Evolutionary conservation across 2,888 invertebrate genomes (phyloP).

Genomic region (Lasioglossum malachurum): DNA sequence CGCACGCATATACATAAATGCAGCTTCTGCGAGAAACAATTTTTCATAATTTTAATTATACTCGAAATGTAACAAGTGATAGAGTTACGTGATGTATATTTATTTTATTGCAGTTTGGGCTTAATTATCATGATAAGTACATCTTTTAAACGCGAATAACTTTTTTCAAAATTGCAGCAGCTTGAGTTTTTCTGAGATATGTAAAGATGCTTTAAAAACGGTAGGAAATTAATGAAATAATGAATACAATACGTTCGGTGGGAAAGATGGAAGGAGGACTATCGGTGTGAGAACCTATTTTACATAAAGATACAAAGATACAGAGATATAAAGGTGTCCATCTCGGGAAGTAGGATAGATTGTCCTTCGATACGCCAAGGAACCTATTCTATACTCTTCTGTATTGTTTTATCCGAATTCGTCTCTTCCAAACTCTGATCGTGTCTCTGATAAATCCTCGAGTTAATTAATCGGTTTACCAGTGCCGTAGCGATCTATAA

Average conservation of each 20-base stretch:
- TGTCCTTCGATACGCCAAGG: neutral
- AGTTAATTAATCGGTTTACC: slow-evolving; percentile 59
- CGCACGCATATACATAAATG: too few species aligned
- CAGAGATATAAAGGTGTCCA: neutral
- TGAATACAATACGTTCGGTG: neutral
- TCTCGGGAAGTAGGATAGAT: slow-evolving; percentile 8
- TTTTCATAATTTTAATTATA: too few species aligned
- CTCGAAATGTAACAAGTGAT: too few species aligned
- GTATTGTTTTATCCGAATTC: slow-evolving; percentile 23
- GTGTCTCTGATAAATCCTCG: slow-evolving; percentile 30
- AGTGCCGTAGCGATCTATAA: neutral
- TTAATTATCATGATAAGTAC: too few species aligned
- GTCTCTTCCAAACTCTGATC: slow-evolving; percentile 7
- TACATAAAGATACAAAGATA: neutral
- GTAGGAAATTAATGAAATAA: neutral
- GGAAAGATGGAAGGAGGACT: neutral
- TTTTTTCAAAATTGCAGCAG: too few species aligned
- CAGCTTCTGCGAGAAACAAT: too few species aligned
- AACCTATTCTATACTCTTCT: neutral
- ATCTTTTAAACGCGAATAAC: too few species aligned
- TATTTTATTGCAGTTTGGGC: too few species aligned
- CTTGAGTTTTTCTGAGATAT: too few species aligned
- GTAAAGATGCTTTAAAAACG: neutral
- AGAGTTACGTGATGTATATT: too few species aligned
- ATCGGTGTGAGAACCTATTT: neutral